Evolutionary conservation across 2,797 vertebrate genomes (phyloP).

Genomic region (Naso thynnoides): DNA sequence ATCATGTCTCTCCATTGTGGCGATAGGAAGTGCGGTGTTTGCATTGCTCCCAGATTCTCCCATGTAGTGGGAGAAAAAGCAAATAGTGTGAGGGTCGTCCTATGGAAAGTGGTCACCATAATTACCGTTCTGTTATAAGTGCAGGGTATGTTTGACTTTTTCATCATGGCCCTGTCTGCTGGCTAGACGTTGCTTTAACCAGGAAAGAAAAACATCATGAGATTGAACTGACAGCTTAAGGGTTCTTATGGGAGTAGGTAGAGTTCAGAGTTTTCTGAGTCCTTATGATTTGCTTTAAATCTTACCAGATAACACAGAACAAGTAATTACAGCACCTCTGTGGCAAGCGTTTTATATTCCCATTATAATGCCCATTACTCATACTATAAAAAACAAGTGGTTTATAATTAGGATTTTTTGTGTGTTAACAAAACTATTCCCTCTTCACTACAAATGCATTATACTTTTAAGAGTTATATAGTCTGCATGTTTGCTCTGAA

Average conservation of each 20-base stretch:
- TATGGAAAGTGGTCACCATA: constrained; percentile 75
- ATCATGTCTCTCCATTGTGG: constrained; percentile 40
- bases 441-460: constrained; percentile 13
- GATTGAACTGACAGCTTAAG: constrained; percentile 53
- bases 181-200: constrained; percentile 44
- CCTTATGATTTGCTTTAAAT: constrained; percentile 40
- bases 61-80: constrained; percentile 56
- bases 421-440: constrained; percentile 1
- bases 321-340: constrained; percentile 32
- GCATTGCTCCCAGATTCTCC: constrained; percentile 48
- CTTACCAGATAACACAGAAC: constrained; percentile 35
- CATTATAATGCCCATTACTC: constrained; percentile 14
- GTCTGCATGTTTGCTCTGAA: constrained; percentile 2
- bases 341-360: constrained; percentile 22
- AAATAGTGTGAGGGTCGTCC: constrained; percentile 68
- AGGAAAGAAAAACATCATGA: constrained; percentile 70
- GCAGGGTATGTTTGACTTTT: constrained; percentile 63
- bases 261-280: constrained; percentile 42
- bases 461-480: constrained; percentile 7
- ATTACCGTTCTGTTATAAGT: constrained; percentile 68
- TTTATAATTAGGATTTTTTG: background rate
- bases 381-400: background rate
- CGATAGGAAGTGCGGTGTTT: constrained; percentile 27
- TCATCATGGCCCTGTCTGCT: constrained; percentile 49
- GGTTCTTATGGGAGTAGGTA: constrained; percentile 39